Percentiles rank a stretch among this genome's conserved stretches.
These are phyloP conservation scores for Poecilobothrus nobilitatus DNA, from an alignment of 2,888 invertebrate genomes.

Conservation along the genomic window DNA sequence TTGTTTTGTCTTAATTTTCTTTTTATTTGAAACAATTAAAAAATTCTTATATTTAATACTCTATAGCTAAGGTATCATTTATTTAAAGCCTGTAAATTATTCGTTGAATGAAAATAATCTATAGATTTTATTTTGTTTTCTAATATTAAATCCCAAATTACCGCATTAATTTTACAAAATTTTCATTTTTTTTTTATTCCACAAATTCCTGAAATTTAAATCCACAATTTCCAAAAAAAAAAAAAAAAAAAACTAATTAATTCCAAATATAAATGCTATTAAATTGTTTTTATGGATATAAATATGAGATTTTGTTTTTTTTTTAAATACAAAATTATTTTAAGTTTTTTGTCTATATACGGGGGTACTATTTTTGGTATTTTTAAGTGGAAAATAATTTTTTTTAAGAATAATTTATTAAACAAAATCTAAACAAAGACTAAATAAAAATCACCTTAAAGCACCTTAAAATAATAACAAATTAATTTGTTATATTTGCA, in stretches of 20 bases:
- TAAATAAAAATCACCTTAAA: not conserved
- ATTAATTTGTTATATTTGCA: too few relatives aligned
- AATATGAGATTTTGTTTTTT: not conserved
- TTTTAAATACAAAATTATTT: too few relatives aligned
- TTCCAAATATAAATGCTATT: slow-evolving; percentile 1
- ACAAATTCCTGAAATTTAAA: not conserved
- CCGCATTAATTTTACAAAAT: not conserved
- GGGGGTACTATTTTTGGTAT: too few relatives aligned
- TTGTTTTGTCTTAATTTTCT: too few relatives aligned
- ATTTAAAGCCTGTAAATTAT: too few relatives aligned
- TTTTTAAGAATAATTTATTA: slow-evolving; percentile 4
- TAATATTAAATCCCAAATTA: not conserved
- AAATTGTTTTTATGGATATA: not conserved
- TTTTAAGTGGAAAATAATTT: too few relatives aligned
- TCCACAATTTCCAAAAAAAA: not conserved
- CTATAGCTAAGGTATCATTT: too few relatives aligned
- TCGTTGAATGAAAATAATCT: too few relatives aligned
- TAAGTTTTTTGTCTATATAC: not conserved
- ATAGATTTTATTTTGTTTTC: too few relatives aligned
- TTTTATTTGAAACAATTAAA: too few relatives aligned
- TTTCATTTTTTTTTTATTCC: too few relatives aligned
- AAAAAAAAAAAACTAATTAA: not conserved
- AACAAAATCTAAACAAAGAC: not conserved
- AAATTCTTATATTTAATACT: too few relatives aligned
- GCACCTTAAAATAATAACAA: not conserved